These are phyloP conservation scores for Myopa testacea DNA, from an alignment of 2,888 invertebrate genomes.

Conservation along the genomic window DNA sequence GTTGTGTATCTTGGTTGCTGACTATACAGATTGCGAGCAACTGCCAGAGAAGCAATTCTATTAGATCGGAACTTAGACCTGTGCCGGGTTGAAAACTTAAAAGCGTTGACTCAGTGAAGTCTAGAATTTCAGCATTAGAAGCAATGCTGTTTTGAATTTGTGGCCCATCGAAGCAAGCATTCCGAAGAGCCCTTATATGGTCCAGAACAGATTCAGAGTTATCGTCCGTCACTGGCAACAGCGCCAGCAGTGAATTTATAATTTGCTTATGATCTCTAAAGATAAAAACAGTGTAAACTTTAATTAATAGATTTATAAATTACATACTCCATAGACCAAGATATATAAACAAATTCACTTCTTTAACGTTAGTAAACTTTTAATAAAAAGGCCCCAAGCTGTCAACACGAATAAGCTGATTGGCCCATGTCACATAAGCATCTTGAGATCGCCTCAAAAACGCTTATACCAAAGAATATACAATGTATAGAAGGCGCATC, in stretches of 20 bases:
- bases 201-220: slow-evolving; percentile 29
- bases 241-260: slow-evolving; percentile 20
- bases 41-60: slow-evolving; percentile 58
- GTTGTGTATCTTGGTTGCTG: slow-evolving; percentile 58
- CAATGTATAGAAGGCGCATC: no score
- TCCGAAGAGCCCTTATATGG: slow-evolving; percentile 46
- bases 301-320: not conserved
- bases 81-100: not conserved
- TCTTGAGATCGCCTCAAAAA: no score
- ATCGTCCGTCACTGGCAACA: not conserved
- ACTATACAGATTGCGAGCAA: slow-evolving; percentile 64
- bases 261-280: not conserved
- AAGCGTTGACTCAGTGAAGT: not conserved
- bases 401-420: no score
- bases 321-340: not conserved
- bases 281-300: not conserved
- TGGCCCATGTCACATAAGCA: no score
- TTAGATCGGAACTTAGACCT: slow-evolving; percentile 6
- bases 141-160: slow-evolving; percentile 46
- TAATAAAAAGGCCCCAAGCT: no score
- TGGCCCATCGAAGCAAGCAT: slow-evolving; percentile 46
- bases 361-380: no score
- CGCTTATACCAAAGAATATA: no score
- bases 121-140: slow-evolving; percentile 40
- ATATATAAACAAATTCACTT: not conserved